A percentile compares a stretch with the other conserved stretches of the same genome.
Evolutionary conservation across 2,113 vertebrate genomes (phyloP).

Genomic region (Pedetes capensis): DNA sequence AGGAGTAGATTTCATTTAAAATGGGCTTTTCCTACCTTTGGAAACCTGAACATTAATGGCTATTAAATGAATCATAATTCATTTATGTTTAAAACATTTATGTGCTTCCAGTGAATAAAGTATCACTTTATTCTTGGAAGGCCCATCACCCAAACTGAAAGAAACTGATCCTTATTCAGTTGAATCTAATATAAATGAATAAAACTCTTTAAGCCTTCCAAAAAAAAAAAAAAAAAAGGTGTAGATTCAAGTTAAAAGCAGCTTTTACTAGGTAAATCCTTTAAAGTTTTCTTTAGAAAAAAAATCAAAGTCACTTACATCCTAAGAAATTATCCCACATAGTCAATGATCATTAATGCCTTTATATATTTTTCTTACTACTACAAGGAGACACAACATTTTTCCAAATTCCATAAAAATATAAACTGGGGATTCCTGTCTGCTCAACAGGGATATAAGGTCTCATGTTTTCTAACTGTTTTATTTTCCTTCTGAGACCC

Average conservation of each 20-base stretch:
- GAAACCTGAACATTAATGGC: neutral
- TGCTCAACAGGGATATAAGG: neutral
- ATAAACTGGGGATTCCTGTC: conserved; percentile 1
- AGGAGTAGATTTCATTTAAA: neutral
- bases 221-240: conserved; percentile 69
- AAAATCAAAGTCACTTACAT: conserved; percentile 54
- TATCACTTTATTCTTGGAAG: conserved; percentile 71
- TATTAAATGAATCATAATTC: conserved; percentile 67
- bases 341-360: conserved; percentile 19
- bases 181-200: conserved; percentile 68
- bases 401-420: conserved; percentile 36
- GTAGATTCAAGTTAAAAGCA: conserved; percentile 58
- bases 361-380: conserved; percentile 44
- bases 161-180: conserved; percentile 60
- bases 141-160: conserved; percentile 57
- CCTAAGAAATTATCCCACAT: neutral
- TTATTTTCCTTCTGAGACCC: conserved; percentile 11
- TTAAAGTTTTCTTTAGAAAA: conserved; percentile 50
- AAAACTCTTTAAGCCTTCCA: conserved; percentile 49
- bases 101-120: conserved; percentile 68
- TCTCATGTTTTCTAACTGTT: neutral
- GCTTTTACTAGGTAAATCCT: conserved; percentile 44
- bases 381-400: neutral
- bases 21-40: neutral
- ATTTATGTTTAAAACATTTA: conserved; percentile 75